Base-by-base conservation (phyloP, 1,140 invertebrate genomes). In the Pachypeltis micranthus region DNA sequence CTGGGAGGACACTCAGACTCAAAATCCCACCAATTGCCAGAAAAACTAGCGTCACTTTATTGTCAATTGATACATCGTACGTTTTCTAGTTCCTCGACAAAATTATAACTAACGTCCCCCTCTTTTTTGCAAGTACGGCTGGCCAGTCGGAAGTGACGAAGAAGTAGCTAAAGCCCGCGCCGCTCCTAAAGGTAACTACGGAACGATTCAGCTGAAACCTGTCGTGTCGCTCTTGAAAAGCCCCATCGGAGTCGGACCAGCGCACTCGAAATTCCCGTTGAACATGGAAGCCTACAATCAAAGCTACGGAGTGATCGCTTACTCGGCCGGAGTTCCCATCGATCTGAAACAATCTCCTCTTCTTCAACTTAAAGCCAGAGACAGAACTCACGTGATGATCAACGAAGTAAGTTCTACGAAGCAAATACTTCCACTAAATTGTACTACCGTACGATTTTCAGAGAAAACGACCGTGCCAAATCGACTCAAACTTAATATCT, bases 321-420 rank as follows among this genome's bases (percentile, higher is more conserved):
- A 59, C 28, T 27, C 19, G n/a, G 27, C 57, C 23, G 7, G 2
- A 26, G 14, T 44, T 1, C 1, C 29, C 21, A 4, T 24, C 34
- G 27, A 19, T 39, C 16, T 23, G 2, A 27, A 29, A 59, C 47
- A 62, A 19, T 54, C 61, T 34, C 57, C 61, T 25, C 54, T 79
- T 27, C 70, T 91, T 0, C 69, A 74, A 34, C 77, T 87, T 16
- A 68, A 69, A 1, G 77, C 79, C 24, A 79, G 21, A 24, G 91
- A 94, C 74, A 78, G 88, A 64, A 87, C 83, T 1, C 80, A 86
- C 56, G 81, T 93, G 44, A 89, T 83, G 70, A 73, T 91, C 0
- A 81, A 92, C 72, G 71, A 79, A 61, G 84, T 77, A 65, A 67
- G 78, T 39, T n/a, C n/a, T n/a, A n/a, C n/a, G n/a, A n/a, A n/a